Percentiles rank a stretch among this genome's conserved stretches.
Evolutionary conservation across 2,113 vertebrate genomes (phyloP).

Genomic region (Ammodytes dubius): DNA sequence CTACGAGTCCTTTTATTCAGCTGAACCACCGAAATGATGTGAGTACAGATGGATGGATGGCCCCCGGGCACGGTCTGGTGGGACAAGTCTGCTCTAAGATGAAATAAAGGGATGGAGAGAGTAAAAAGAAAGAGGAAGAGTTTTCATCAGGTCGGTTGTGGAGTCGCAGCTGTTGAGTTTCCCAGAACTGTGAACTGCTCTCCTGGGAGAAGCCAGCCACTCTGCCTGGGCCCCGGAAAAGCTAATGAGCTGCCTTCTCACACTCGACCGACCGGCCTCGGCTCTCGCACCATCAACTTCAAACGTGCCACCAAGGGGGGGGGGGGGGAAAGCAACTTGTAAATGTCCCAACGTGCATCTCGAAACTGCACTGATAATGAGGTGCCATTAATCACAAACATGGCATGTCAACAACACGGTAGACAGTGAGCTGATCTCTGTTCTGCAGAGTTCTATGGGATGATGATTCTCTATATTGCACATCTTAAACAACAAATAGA

Average conservation of each 20-base stretch:
- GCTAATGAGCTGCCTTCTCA: constrained; percentile 79
- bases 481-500: background rate
- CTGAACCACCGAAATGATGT: constrained; percentile 59
- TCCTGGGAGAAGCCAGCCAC: constrained; percentile 69
- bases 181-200: constrained; percentile 76
- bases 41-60: constrained; percentile 60
- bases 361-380: constrained; percentile 41
- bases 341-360: constrained; percentile 30
- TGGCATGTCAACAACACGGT: constrained; percentile 19
- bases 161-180: constrained; percentile 84
- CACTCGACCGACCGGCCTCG: constrained; percentile 41
- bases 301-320: constrained; percentile 23
- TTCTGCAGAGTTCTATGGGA: background rate
- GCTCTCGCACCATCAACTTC: constrained; percentile 44
- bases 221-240: constrained; percentile 54
- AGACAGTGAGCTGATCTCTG: constrained; percentile 1
- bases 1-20: constrained; percentile 46
- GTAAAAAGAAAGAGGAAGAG: constrained; percentile 33
- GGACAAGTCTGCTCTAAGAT: constrained; percentile 55
- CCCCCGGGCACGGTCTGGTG: constrained; percentile 26
- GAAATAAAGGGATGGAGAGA: constrained; percentile 48
- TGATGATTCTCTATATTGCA: background rate
- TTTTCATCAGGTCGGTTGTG: constrained; percentile 82
- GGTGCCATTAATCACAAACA: constrained; percentile 56
- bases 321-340: constrained; percentile 32